Evolutionary conservation across 2,888 invertebrate species (phyloP).

Genomic region (Spatulosminthurus flaviceps): DNA sequence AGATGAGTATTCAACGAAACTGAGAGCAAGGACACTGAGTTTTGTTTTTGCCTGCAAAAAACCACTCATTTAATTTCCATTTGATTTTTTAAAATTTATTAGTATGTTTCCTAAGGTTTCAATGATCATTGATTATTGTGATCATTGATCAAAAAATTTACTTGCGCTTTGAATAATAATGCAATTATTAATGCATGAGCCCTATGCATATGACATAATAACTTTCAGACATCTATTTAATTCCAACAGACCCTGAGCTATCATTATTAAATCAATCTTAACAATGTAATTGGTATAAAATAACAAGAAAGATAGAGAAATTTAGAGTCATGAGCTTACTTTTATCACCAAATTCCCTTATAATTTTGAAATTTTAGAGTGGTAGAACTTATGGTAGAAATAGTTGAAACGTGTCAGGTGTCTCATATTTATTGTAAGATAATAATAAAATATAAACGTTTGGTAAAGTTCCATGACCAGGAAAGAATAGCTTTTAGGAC

Average conservation of each 20-base stretch:
- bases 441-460: no score
- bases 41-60: neutral
- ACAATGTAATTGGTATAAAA: neutral
- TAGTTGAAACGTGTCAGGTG: no score
- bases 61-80: neutral
- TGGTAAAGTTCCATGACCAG: no score
- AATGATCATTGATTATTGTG: neutral
- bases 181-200: no score
- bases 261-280: neutral
- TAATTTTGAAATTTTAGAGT: no score
- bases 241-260: neutral
- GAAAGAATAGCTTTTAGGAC: no score
- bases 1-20: neutral
- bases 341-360: no score
- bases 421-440: no score
- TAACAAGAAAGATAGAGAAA: no score
- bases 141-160: neutral
- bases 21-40: slow-evolving; percentile 22
- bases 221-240: neutral
- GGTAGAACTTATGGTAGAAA: no score
- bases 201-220: neutral
- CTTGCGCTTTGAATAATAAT: neutral
- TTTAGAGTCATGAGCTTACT: no score
- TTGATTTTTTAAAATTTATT: neutral
- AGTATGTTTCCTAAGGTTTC: neutral